Conservation (phyloP, 2,797 vertebrate genomes). For the Anomalospiza imberbis region DNA sequence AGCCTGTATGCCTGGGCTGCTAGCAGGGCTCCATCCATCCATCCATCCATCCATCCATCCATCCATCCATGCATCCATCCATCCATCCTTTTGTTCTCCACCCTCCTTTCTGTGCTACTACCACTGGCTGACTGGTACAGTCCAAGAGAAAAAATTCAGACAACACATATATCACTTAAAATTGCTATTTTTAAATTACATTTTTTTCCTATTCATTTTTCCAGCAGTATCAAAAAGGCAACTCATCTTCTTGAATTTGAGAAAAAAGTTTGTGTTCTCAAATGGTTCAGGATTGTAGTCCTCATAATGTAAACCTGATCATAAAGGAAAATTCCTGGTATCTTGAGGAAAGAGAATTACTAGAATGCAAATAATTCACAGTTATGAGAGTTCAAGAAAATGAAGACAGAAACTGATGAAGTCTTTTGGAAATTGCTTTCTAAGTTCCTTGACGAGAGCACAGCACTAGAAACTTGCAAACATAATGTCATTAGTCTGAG, state of each 20-base stretch:
- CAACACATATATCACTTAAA: neutral
- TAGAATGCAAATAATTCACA: neutral
- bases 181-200: neutral
- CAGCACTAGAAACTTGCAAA: slow-evolving; percentile 31
- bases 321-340: neutral
- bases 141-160: neutral
- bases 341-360: neutral
- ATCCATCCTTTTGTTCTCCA: neutral
- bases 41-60: neutral
- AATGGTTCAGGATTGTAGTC: neutral
- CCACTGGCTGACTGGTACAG: neutral
- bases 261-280: neutral
- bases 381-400: neutral
- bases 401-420: slow-evolving; percentile 16
- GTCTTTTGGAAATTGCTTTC: slow-evolving; percentile 4
- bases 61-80: no score
- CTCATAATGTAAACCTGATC: neutral
- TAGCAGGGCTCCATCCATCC: neutral
- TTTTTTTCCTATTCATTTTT: neutral
- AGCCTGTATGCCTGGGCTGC: neutral
- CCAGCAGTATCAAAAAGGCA: neutral
- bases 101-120: neutral
- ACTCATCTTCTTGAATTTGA: neutral
- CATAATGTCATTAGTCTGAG: slow-evolving; percentile 19
- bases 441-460: neutral